Conservation (phyloP, 2,113 vertebrate genomes). For the Hystrix cristata region DNA sequence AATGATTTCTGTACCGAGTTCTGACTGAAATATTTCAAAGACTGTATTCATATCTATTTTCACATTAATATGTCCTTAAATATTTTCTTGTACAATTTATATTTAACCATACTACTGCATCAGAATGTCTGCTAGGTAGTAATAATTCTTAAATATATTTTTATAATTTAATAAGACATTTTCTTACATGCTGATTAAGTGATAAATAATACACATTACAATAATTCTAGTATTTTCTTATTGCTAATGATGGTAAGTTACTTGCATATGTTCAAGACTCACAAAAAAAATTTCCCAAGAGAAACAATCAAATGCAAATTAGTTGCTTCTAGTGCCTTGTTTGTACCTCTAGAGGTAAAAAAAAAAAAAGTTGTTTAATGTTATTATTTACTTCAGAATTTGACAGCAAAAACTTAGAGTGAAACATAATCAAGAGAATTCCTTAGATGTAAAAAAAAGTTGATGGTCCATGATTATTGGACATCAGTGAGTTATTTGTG, state of each 20-base stretch:
- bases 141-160: background rate
- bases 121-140: background rate
- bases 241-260: background rate
- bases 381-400: conserved; percentile 66
- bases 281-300: background rate
- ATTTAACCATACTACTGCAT: background rate
- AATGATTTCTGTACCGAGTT: background rate
- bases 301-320: conserved; percentile 60
- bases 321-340: conserved; percentile 67
- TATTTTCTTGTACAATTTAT: background rate
- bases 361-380: conserved; percentile 64
- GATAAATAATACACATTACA: background rate
- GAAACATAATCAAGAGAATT: conserved; percentile 63
- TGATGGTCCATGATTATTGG: conserved; percentile 10
- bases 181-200: background rate
- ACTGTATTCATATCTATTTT: background rate
- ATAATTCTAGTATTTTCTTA: background rate
- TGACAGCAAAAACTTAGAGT: conserved; percentile 75
- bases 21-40: background rate
- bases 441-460: conserved; percentile 45
- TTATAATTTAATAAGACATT: background rate
- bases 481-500: conserved; percentile 4
- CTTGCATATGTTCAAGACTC: background rate
- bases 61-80: background rate
- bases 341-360: conserved; percentile 42